Evolutionary conservation across 2,113 vertebrate species (phyloP), one percentile per base, ranked within the genome.

Genomic region (Myxocyprinus asiaticus): DNA sequence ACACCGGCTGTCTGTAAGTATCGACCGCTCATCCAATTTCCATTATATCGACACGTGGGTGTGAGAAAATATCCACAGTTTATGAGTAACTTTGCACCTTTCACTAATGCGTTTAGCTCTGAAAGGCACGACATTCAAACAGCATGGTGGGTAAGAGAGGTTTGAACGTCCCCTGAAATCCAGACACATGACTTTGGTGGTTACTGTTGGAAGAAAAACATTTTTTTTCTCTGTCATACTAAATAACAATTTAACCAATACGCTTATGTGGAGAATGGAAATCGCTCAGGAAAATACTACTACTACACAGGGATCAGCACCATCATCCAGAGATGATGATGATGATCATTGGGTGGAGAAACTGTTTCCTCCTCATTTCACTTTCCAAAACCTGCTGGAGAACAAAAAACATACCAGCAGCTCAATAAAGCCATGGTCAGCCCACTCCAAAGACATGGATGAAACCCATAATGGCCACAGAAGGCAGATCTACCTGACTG

Each of bases 261-360:
- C n/a, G 50, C 53, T 55, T 67, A 3, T 3, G 33, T 44, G 43
- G 12, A 64, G 0, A 15, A 50, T 59, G 78, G 62, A 80, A 45
- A 75, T 68, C 6, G 55, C 15, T 1, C 0, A 61, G 2, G 15
- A 63, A 22, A 53, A 6, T 33, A 33, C 22, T 33, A 33, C 22
- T 11, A 10, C 42, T 15, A 9, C 22, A 73, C 17, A 7, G 2
- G 58, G 12, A n/a, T 14, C 2, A 11, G 33, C 17, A 22, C 42
- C 62, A 15, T 8, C 14, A 12, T 65, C 73, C 56, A 71, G 17
- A 76, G 64, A 66, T 50, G 73, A 33, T 33, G 73, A 33, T 33
- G 22, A 44, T 5, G 15, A 42, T n/a, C 85, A 88, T 59, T 86
- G 87, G 88, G 85, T 91, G 43, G 83, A 91, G 76, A 85, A 87